phyloP scores from a whole-genome alignment of 2,797 vertebrate species.

The Pseudochirops corinnae region DNA sequence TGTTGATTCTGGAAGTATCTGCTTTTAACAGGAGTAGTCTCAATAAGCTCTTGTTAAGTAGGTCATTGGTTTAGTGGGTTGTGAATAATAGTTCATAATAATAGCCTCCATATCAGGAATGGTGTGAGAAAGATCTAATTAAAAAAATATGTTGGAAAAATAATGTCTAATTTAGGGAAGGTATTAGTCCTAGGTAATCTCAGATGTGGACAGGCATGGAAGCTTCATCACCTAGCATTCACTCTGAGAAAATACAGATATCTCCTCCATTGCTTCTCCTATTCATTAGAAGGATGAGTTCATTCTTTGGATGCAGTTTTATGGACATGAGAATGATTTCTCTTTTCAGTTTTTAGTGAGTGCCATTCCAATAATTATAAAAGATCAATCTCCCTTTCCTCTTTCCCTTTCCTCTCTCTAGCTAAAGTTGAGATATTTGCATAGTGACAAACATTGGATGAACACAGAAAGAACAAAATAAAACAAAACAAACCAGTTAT shows the following conservation, averaged over 20 bases:
- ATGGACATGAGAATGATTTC: neutral
- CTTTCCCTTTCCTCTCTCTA: neutral
- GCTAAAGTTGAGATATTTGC: neutral
- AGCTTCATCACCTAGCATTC: neutral
- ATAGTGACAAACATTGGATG: neutral
- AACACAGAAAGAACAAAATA: neutral
- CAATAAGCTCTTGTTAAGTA: neutral
- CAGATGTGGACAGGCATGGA: neutral
- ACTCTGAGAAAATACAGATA: fast-evolving
- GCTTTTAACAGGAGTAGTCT: neutral
- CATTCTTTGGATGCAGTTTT: neutral
- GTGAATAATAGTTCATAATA: neutral
- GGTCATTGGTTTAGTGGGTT: neutral
- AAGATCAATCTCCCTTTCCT: neutral
- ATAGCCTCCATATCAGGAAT: neutral
- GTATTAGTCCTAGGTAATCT: neutral
- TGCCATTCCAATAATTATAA: neutral
- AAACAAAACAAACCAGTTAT: neutral
- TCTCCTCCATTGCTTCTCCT: neutral
- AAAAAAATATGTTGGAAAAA: neutral
- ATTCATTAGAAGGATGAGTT: neutral
- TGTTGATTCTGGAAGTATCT: neutral
- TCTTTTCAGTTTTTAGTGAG: neutral
- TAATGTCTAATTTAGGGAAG: neutral
- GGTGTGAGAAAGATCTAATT: neutral